A percentile compares a stretch with the other conserved stretches of the same genome.
These are phyloP conservation scores for Cancer borealis DNA, from an alignment of 2,888 invertebrate genomes.

Conservation along the genomic window DNA sequence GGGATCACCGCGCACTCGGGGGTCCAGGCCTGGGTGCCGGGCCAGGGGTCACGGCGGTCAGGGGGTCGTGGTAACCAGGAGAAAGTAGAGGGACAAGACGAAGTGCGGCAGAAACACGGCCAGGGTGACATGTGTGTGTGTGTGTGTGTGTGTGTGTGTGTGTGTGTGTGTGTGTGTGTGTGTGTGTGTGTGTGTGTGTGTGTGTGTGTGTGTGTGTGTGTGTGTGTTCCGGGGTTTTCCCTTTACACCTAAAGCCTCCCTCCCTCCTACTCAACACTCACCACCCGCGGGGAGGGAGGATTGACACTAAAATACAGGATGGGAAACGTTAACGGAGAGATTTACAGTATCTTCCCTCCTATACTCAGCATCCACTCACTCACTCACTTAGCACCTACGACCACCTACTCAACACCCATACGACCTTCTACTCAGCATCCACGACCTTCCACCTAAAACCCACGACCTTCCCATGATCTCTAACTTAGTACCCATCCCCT, in stretches of 20 bases:
- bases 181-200: constrained; percentile 7
- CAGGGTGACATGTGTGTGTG: constrained; percentile 12
- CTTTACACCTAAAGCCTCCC: neutral
- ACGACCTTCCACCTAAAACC: neutral
- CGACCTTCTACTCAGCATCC: too few species aligned
- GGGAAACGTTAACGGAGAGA: too few species aligned
- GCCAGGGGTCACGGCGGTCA: constrained; percentile 4
- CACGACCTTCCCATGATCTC: neutral
- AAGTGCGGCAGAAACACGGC: neutral
- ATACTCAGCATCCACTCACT: too few species aligned
- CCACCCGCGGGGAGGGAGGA: neutral
- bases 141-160: constrained; percentile 29
- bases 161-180: constrained; percentile 21
- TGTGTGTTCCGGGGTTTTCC: neutral
- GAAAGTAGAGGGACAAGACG: constrained; percentile 35
- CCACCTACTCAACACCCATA: too few species aligned
- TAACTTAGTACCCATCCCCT: neutral
- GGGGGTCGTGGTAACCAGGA: constrained; percentile 27
- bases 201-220: neutral
- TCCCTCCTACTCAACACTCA: neutral
- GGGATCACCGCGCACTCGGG: neutral
- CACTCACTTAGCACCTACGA: too few species aligned
- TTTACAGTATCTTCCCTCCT: too few species aligned
- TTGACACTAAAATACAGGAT: too few species aligned
- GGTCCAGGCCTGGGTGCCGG: constrained; percentile 3